Evolutionary conservation across 2,797 vertebrate genomes (phyloP).

Genomic region (Spinibarbus caldwelli): DNA sequence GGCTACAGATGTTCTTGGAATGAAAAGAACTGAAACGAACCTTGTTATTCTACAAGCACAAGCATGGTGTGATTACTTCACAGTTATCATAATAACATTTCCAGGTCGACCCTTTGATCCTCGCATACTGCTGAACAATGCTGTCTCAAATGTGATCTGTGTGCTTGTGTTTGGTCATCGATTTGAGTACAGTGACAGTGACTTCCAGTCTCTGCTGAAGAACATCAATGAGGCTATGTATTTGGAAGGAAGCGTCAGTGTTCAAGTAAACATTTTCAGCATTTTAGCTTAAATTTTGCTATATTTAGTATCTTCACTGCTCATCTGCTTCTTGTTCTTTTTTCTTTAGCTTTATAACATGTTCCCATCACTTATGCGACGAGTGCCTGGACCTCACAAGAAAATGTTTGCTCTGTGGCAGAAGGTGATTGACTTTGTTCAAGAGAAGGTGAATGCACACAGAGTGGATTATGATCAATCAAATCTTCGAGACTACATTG

Average conservation of each 20-base stretch:
- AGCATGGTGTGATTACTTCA: background rate
- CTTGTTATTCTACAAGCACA: background rate
- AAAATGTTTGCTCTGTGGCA: constrained; percentile 46
- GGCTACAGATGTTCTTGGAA: background rate
- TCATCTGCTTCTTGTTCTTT: background rate
- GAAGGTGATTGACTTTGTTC: constrained; percentile 47
- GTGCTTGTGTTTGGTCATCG: constrained; percentile 61
- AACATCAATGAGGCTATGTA: constrained; percentile 40
- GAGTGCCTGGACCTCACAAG: constrained; percentile 70
- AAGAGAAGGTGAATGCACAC: constrained; percentile 67
- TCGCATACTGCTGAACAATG: constrained; percentile 48
- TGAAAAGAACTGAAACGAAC: background rate
- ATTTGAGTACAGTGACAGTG: constrained; percentile 57
- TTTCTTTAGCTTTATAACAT: constrained; percentile 67
- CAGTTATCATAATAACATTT: constrained; percentile 28
- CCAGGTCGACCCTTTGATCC: constrained; percentile 54
- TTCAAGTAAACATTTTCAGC: constrained; percentile 61
- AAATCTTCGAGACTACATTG: constrained; percentile 76
- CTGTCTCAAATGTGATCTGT: constrained; percentile 63
- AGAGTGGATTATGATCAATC: constrained; percentile 65
- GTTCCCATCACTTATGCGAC: constrained; percentile 66
- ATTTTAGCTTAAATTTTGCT: background rate
- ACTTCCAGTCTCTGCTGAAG: constrained; percentile 55
- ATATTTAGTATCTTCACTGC: background rate
- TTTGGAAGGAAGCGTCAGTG: constrained; percentile 50